Evolutionary conservation across 2,113 vertebrate species (phyloP).

Genomic region (Prinia subflava): DNA sequence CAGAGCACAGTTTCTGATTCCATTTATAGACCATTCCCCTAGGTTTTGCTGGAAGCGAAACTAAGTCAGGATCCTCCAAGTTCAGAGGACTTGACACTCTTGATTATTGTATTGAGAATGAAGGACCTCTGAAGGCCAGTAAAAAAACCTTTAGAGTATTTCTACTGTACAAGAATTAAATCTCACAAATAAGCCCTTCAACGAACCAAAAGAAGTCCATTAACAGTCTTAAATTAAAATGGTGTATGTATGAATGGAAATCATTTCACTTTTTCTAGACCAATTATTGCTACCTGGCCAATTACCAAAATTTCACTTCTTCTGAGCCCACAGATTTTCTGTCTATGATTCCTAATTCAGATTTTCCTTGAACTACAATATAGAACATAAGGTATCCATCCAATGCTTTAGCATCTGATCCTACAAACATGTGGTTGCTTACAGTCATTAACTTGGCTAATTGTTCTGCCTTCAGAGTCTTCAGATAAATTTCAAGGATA

Average conservation of each 20-base stretch:
- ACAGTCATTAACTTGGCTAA: background rate
- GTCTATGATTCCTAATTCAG: background rate
- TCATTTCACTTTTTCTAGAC: background rate
- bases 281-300: background rate
- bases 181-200: background rate
- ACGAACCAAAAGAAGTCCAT: background rate
- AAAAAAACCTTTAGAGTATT: background rate
- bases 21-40: background rate
- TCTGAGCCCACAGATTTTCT: background rate
- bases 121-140: background rate
- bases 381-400: background rate
- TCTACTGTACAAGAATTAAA: background rate
- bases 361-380: background rate
- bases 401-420: background rate
- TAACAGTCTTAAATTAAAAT: background rate
- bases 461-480: background rate
- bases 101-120: background rate
- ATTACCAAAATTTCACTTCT: background rate
- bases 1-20: background rate
- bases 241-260: background rate
- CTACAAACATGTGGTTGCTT: background rate
- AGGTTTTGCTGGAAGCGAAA: background rate
- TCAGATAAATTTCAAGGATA: background rate
- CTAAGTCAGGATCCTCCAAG: background rate
- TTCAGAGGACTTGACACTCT: background rate